Evolutionary conservation across 1,140 invertebrate genomes (phyloP).

Genomic region (Pteromalus puparum): DNA sequence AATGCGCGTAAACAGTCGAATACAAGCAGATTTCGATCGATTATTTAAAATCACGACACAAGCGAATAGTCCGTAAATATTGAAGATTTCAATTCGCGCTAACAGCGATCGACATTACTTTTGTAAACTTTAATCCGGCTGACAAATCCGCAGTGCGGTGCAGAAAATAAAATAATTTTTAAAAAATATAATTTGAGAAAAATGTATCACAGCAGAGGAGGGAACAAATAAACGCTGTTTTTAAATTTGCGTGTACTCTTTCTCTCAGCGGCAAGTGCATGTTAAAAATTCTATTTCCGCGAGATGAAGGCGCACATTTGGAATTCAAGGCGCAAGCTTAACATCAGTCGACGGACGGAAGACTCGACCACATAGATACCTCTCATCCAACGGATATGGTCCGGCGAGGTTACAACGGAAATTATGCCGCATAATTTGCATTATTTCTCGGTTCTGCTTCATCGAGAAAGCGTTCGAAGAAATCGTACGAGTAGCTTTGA

Average conservation of each 20-base stretch:
- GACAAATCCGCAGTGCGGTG: background rate
- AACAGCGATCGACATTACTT: background rate
- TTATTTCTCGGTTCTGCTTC: too few species aligned
- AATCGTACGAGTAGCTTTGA: too few species aligned
- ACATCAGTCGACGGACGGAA: conserved; percentile 41
- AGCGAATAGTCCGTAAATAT: background rate
- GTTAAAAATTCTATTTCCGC: conserved; percentile 41
- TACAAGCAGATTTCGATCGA: too few species aligned
- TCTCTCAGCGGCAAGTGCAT: background rate
- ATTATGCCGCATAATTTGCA: conserved; percentile 57
- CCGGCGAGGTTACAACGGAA: conserved; percentile 55
- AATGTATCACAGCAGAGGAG: background rate
- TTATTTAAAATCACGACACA: too few species aligned
- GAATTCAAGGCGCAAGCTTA: conserved; percentile 26
- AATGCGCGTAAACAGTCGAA: too few species aligned
- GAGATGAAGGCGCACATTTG: conserved; percentile 38
- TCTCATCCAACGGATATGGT: conserved; percentile 55
- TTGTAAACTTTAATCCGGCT: background rate
- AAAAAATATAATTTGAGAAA: background rate
- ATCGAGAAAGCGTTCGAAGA: background rate
- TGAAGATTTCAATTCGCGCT: background rate
- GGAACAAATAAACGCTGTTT: conserved; percentile 15
- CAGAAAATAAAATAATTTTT: conserved; percentile 5
- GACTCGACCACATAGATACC: conserved; percentile 34
- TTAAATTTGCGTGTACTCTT: background rate